phyloP scores from a whole-genome alignment of 2,797 vertebrate species.

The Alca torda region DNA sequence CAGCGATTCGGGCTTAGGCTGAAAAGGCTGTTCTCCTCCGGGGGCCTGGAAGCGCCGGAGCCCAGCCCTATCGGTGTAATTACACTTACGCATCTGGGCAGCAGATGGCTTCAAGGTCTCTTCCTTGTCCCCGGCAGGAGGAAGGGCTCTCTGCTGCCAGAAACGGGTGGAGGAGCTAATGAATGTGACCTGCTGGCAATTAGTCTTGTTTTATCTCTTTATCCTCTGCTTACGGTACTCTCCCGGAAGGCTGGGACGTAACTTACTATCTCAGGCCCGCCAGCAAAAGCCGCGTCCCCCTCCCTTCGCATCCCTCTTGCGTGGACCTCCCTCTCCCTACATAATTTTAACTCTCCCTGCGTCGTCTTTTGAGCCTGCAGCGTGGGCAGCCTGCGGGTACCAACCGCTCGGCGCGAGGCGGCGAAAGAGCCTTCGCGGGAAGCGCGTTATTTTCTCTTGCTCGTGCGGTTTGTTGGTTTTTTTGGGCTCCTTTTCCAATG shows the following conservation, averaged over 20 bases:
- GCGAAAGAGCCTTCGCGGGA: neutral
- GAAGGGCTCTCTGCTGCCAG: neutral
- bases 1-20: neutral
- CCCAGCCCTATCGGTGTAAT: neutral
- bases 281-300: neutral
- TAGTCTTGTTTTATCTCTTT: neutral
- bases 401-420: rapidly evolving
- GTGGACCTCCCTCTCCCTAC: neutral
- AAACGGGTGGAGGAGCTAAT: neutral
- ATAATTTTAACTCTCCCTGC: neutral
- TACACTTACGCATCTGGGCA: slow-evolving; percentile 50
- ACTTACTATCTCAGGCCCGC: neutral
- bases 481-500: neutral
- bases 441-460: rapidly evolving
- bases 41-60: neutral
- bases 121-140: neutral
- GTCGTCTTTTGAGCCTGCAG: neutral
- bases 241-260: neutral
- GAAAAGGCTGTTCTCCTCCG: neutral
- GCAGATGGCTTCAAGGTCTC: slow-evolving; percentile 64
- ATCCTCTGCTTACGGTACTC: neutral
- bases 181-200: neutral
- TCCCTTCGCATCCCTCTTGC: neutral
- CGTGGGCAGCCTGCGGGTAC: rapidly evolving
- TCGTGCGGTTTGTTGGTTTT: neutral